Base-by-base conservation (phyloP, 2,888 invertebrate species). In the Lycaena phlaeas region DNA sequence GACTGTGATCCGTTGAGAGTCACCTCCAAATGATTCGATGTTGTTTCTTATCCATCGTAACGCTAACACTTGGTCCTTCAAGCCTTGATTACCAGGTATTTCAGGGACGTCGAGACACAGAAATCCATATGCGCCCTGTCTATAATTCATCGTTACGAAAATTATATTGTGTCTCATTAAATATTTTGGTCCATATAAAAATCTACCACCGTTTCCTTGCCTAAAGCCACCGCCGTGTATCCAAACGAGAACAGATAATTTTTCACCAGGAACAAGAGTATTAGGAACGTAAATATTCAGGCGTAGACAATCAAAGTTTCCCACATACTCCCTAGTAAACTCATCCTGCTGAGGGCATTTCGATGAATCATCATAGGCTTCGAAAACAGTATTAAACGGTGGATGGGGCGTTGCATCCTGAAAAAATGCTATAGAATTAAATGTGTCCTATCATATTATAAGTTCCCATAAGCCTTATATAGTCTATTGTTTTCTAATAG, bases 51-150 rank as follows among this genome's bases (percentile, higher is more conserved):
- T 49, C 72, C 72, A 74, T 41, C 58, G 56, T 9, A 73, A 46
- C 5, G 70, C 73, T 27, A 53, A 42, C 9, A 52, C 36, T 50
- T 71, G 72, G 43, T 73, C 73, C 45, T 69, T 71, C 0, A 73
- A 42, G 0, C 68, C 72, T 48, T 69, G 67, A 40, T 73, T 73
- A 1, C 71, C 72, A 0, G 71, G 61, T 14, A 70, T 48, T n/a
- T 58, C 52, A 0, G 61, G 53, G 2, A 47, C 59, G 18, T 64
- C 57, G 0, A 72, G 50, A 38, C 68, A 69, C 63, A 73, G 65
- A 37, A 39, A 39, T 25, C 38, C 38, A 14, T 29, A 39, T 1
- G 14, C 14, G 4, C 38, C 38, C 7, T 25, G 1, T 14, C 38
- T 29, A 14, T 39, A 39, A 22, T 39, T 39, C 3, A 25, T 1